phyloP scores from a whole-genome alignment of 2,113 vertebrate genomes.

The Oncorhynchus kisutch region DNA sequence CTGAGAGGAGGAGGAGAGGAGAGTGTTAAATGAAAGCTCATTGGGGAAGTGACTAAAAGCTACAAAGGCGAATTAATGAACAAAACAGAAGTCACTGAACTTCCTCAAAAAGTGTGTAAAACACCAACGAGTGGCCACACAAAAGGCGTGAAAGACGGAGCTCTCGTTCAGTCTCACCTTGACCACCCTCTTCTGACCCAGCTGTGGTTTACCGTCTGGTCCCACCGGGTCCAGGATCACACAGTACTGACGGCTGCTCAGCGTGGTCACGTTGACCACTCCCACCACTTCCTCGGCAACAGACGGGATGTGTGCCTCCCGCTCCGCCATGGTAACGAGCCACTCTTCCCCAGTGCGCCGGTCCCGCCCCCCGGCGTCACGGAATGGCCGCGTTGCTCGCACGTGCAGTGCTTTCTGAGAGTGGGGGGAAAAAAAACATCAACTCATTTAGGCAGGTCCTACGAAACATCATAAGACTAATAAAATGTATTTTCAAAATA shows the following conservation, averaged over 20 bases:
- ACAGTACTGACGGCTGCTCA: slow-evolving; percentile 84
- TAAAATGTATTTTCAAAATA: not conserved
- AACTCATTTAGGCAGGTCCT: too few relatives aligned
- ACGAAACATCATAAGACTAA: too few relatives aligned
- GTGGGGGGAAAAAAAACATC: not conserved
- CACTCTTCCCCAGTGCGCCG: slow-evolving; percentile 87
- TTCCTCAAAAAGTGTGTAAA: too few relatives aligned
- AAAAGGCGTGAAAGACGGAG: not conserved
- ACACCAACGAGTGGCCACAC: not conserved
- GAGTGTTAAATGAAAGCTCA: not conserved
- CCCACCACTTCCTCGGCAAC: slow-evolving; percentile 86
- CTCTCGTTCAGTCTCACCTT: slow-evolving; percentile 72
- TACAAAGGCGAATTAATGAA: too few relatives aligned
- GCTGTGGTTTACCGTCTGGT: slow-evolving; percentile 80
- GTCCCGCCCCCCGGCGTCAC: slow-evolving; percentile 64
- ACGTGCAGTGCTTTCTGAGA: slow-evolving; percentile 86
- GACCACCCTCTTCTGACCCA: slow-evolving; percentile 85
- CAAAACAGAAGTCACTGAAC: too few relatives aligned
- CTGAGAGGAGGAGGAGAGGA: slow-evolving; percentile 49
- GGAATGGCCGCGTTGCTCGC: slow-evolving; percentile 79
- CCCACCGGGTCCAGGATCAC: slow-evolving; percentile 85
- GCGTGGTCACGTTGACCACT: slow-evolving; percentile 80
- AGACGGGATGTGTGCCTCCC: slow-evolving; percentile 84
- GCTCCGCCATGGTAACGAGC: slow-evolving; percentile 81
- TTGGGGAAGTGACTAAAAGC: too few relatives aligned